These are phyloP conservation scores for Helogale parvula DNA, from an alignment of 2,113 vertebrate species.

Conservation along the genomic window DNA sequence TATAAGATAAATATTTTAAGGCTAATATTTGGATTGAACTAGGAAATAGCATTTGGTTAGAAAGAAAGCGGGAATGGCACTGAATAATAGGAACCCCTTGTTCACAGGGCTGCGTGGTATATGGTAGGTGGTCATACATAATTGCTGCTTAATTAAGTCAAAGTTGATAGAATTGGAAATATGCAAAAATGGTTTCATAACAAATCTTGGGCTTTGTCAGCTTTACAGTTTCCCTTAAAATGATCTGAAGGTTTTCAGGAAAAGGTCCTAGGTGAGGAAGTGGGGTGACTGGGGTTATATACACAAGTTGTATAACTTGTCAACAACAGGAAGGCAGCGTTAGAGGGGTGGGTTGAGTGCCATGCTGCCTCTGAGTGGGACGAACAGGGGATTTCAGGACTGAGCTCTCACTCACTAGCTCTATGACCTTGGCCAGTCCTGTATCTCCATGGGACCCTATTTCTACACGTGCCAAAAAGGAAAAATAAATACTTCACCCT, in stretches of 20 bases:
- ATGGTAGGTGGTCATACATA: background rate
- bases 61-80: background rate
- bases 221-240: conserved; percentile 12
- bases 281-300: background rate
- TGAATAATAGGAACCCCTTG: background rate
- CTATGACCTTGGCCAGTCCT: background rate
- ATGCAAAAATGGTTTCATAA: background rate
- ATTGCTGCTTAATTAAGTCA: background rate
- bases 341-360: background rate
- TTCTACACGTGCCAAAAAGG: background rate
- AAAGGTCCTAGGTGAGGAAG: background rate
- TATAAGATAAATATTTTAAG: background rate
- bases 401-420: background rate
- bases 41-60: background rate
- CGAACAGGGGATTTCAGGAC: background rate
- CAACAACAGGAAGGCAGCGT: background rate
- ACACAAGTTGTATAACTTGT: background rate
- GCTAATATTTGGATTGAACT: background rate
- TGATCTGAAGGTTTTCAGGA: background rate
- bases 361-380: background rate
- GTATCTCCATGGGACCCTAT: background rate
- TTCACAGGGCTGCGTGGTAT: background rate
- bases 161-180: background rate
- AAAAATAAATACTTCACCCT: background rate
- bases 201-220: background rate